Evolutionary conservation across 2,888 invertebrate genomes (phyloP), one percentile per base, ranked within the genome.

Genomic region (Pristionchus mayeri): DNA sequence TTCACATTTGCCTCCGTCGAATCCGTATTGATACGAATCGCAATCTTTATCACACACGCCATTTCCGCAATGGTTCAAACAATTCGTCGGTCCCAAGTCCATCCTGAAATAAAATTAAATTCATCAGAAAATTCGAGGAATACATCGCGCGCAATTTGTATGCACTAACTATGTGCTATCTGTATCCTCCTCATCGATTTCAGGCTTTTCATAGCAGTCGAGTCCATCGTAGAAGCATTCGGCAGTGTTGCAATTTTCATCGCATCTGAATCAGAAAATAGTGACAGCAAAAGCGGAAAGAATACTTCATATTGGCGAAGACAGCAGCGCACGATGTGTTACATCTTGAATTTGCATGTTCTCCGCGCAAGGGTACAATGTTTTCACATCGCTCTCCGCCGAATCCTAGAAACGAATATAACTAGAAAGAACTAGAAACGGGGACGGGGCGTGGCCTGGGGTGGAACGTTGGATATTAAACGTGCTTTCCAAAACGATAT

Each of bases 161-260:
- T n/a, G n/a, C n/a, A n/a, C 44, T 44, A 44, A 44, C 44, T 13
- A 44, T 6, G 44, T 44, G 7, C 7, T 6, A 13, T 44, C 44
- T 13, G 44, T 13, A n/a, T n/a, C n/a, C n/a, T n/a, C n/a, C n/a
- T n/a, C n/a, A n/a, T n/a, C n/a, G 7, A 24, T 24, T 24, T 71
- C 71, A 44, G 71, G 37, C 7, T 9, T 40, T 44, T 63, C 71
- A n/a, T 71, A 24, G 40, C 54, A 80, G 80, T 57, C 54, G 24
- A 44, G 40, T n/a, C 80, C 80, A 40, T 80, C 80, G 57, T n/a
- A 80, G 57, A 80, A 80, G 30, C 80, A 80, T 24, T 54, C 54
- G 37, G 24, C 54, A 16, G 57, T 57, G 57, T 80, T 40, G 16
- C 80, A 80, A n/a, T 57, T 37, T 16, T n/a, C 30, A 30, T 80